These are phyloP conservation scores for Thaumatotibia leucotreta DNA, from an alignment of 1,140 invertebrate species.

Conservation along the genomic window DNA sequence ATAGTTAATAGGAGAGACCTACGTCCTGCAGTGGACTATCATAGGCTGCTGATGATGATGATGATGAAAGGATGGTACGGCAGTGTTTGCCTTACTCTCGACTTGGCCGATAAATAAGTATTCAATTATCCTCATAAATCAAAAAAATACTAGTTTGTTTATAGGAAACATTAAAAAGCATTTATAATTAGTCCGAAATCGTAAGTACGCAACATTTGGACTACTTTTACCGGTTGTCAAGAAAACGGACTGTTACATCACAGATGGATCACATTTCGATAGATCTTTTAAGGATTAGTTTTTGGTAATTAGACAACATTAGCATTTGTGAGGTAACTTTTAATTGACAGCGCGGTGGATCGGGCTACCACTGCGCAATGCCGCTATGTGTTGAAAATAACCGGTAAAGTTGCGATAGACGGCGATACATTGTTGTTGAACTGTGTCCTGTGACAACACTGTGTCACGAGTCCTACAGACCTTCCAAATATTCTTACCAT, in stretches of 20 bases:
- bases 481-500: too few relatives aligned
- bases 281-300: conserved; percentile 60
- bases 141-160: too few relatives aligned
- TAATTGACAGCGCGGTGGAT: conserved; percentile 14
- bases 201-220: conserved; percentile 43
- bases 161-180: neutral
- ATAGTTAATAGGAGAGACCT: too few relatives aligned
- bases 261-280: conserved; percentile 56
- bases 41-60: too few relatives aligned
- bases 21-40: too few relatives aligned
- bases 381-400: neutral
- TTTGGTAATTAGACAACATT: conserved; percentile 66
- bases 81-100: too few relatives aligned
- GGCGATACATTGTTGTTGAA: neutral
- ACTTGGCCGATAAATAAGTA: too few relatives aligned
- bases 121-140: too few relatives aligned
- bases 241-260: conserved; percentile 43
- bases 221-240: conserved; percentile 40
- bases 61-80: too few relatives aligned
- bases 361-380: neutral
- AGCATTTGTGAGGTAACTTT: conserved; percentile 47
- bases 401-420: conserved; percentile 7
- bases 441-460: neutral
- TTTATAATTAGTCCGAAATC: conserved; percentile 30
- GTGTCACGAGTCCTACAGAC: neutral